phyloP scores from a whole-genome alignment of 2,888 invertebrate genomes.

The Antheraea yamamai region DNA sequence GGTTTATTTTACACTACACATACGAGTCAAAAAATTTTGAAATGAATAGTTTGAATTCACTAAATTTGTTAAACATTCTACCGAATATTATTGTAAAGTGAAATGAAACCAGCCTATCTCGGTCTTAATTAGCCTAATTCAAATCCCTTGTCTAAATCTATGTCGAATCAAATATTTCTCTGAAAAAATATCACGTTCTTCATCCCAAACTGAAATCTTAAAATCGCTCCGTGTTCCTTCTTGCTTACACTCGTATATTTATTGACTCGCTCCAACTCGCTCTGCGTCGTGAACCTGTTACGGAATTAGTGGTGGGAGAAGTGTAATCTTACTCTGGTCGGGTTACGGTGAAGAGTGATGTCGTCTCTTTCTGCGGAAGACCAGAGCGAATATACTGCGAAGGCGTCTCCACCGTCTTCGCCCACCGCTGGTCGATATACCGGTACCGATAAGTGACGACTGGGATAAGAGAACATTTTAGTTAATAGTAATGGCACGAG shows the following conservation, averaged over 20 bases:
- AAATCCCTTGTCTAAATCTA: neutral
- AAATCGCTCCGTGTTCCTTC: neutral
- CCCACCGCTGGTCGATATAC: conserved; percentile 77
- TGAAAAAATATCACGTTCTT: conserved; percentile 6
- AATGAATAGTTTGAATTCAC: neutral
- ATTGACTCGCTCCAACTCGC: neutral
- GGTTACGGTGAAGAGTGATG: conserved; percentile 57
- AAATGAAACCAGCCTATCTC: neutral
- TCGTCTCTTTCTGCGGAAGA: conserved; percentile 85
- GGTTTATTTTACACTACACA: too few species aligned
- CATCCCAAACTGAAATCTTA: conserved; percentile 2
- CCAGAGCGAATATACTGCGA: conserved; percentile 91
- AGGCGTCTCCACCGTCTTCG: conserved; percentile 92
- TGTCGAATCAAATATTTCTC: neutral
- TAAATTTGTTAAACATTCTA: neutral
- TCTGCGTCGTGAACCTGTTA: neutral
- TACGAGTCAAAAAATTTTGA: neutral
- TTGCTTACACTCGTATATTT: conserved; percentile 2
- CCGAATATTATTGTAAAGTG: neutral
- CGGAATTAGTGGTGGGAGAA: neutral
- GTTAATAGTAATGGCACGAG: neutral
- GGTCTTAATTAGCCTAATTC: neutral
- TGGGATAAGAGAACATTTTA: conserved; percentile 37
- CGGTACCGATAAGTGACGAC: conserved; percentile 78
- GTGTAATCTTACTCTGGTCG: neutral